phyloP scores from a whole-genome alignment of 2,797 vertebrate species.

The Champsocephalus gunnari region DNA sequence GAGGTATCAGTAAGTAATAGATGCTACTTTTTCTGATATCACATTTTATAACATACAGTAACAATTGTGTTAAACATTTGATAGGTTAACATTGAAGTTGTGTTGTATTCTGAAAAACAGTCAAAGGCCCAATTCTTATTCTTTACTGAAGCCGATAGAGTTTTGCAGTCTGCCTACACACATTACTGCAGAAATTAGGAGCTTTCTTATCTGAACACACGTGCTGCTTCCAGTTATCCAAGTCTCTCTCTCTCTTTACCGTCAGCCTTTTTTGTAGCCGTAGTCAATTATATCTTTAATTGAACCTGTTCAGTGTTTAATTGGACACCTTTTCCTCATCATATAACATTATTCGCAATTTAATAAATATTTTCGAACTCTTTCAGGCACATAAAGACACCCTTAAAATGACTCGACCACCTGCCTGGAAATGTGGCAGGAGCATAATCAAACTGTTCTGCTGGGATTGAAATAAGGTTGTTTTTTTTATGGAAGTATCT shows the following conservation, averaged over 20 bases:
- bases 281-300: slow-evolving; percentile 78
- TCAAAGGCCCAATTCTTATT: slow-evolving; percentile 26
- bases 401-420: slow-evolving; percentile 28
- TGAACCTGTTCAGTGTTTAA: slow-evolving; percentile 76
- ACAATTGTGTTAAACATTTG: slow-evolving; percentile 4
- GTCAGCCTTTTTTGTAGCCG: slow-evolving; percentile 66
- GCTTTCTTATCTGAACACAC: slow-evolving; percentile 62
- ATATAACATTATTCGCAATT: slow-evolving; percentile 69
- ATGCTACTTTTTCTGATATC: not conserved
- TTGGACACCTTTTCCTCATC: slow-evolving; percentile 73
- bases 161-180: slow-evolving; percentile 55
- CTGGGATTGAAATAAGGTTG: slow-evolving; percentile 29
- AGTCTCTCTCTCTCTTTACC: slow-evolving; percentile 40
- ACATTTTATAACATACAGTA: not conserved
- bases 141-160: slow-evolving; percentile 23
- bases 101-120: slow-evolving; percentile 13
- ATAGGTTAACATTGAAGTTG: slow-evolving; percentile 4
- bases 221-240: slow-evolving; percentile 44
- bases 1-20: not conserved
- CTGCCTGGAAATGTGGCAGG: slow-evolving; percentile 36
- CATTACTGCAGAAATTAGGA: slow-evolving; percentile 58
- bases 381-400: slow-evolving; percentile 55
- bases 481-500: slow-evolving; percentile 14
- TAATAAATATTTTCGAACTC: slow-evolving; percentile 73
- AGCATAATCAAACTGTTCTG: slow-evolving; percentile 37